Base-by-base conservation (phyloP, 2,888 invertebrate species). In the Nomada ruficornis region DNA sequence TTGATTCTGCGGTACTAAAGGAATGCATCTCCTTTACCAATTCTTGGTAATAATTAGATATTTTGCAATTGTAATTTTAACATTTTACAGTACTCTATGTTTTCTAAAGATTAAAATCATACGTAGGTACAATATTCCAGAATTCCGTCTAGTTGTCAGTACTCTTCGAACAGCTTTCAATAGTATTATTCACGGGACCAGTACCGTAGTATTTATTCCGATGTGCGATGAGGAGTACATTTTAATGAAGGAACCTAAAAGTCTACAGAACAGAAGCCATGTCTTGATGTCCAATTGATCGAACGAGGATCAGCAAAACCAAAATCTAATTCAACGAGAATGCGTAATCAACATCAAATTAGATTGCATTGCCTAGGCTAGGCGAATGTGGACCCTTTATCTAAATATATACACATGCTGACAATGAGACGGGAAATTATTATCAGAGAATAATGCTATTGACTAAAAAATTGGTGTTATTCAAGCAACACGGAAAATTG, bases 151-250 rank as follows among this genome's bases (percentile, higher is more conserved):
- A 23, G 57, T 42, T 54, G 47, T 42, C 65, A 18, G 54, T 67
- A 70, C 54, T 70, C 70, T 20, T 50, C 54, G 26, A 67, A 42
- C 23, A 42, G 18, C 60, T 20, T 63, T 29, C 59, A 7, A 13
- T 57, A 57, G 63, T 50, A 69, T 64, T 64, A 60, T 68, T 73
- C 74, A 64, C 69, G 73, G 59, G 47, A 74, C 47, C 59, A 15
- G 54, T 60, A 57, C 20, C 23, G 63, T 29, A 65, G 70, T 54
- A 55, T 59, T 57, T 76, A 73, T 73, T 57, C 26, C 44, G 47
- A 5, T 57, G 29, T 3, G 5, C 80, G 68, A 74, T 55, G 36
- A 18, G 54, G 9, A 4, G 42, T 44, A 69, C 67, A 68, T 77
- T 57, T 68, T 57, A 68, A 71, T 59, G 70, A 73, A 52, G 52